Conservation (phyloP, 2,113 vertebrate species). For the Oenanthe melanoleuca region DNA sequence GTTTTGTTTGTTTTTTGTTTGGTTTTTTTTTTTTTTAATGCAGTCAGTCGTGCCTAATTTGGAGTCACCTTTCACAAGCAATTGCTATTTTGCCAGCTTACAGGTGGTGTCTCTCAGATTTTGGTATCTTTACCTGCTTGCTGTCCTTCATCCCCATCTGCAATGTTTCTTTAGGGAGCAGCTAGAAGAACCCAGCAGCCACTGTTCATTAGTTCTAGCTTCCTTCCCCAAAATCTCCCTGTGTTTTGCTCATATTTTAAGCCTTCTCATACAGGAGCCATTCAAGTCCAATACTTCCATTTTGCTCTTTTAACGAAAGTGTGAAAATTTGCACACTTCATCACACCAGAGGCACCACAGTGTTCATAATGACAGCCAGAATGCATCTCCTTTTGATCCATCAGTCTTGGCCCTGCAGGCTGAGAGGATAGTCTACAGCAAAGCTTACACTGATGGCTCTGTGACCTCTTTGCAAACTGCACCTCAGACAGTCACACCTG, state of each 20-base stretch:
- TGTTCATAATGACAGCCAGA: neutral
- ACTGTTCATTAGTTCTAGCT: neutral
- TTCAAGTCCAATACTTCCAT: neutral
- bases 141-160: neutral
- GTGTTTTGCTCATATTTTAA: neutral
- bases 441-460: neutral
- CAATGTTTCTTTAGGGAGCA: neutral
- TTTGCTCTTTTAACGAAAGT: neutral
- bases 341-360: fast-evolving
- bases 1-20: no score
- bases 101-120: neutral
- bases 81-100: neutral
- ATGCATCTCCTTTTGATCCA: neutral
- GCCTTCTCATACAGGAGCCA: neutral
- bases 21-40: neutral
- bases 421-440: neutral
- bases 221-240: neutral
- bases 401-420: neutral
- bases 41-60: neutral
- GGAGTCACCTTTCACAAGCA: neutral
- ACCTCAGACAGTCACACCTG: neutral
- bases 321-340: neutral
- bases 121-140: neutral
- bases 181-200: neutral
- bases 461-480: neutral